Evolutionary conservation across 2,113 vertebrate species (phyloP), one percentile per base, ranked within the genome.

Genomic region (Sapayoa aenigma): DNA sequence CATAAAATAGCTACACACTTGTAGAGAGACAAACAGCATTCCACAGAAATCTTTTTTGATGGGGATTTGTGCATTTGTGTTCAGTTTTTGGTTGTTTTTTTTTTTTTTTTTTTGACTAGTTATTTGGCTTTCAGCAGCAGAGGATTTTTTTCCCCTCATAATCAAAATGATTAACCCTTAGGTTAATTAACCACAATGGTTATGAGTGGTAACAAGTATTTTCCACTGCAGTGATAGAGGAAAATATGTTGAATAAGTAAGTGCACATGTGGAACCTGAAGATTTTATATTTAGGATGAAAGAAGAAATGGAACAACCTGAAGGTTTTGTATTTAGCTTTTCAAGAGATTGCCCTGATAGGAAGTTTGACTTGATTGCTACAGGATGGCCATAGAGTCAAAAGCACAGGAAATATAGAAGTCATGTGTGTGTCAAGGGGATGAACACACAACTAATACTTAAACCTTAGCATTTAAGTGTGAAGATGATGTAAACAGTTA

Each of bases 111-210:
- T 25, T 17, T 35, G 53, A 46, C 2, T 41, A 41, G 5, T 60
- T 73, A 27, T 35, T 72, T 52, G 6, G 21, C 3, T 59, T 76
- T 27, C 5, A 63, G 21, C 5, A 59, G 49, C 27, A 71, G 4
- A n/a, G 3, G 1, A 0, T 0, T n/a, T 25, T 24, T 66, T 42
- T 11, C 13, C 8, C 27, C 14, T 47, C 15, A 12, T 50, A 65
- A 55, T n/a, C n/a, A n/a, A n/a, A n/a, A n/a, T n/a, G n/a, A n/a
- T n/a, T n/a, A n/a, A n/a, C n/a, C n/a, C n/a, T n/a, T n/a, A n/a
- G n/a, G n/a, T n/a, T n/a, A n/a, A n/a, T n/a, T n/a, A n/a, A n/a
- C 6, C n/a, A 49, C 6, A 39, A 52, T 52, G 19, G 46, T 46
- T 46, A 46, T 46, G 4, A 56, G 12, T 8, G 1, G 2, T 14